phyloP scores from a whole-genome alignment of 2,113 vertebrate species.

The Vulpes lagopus region DNA sequence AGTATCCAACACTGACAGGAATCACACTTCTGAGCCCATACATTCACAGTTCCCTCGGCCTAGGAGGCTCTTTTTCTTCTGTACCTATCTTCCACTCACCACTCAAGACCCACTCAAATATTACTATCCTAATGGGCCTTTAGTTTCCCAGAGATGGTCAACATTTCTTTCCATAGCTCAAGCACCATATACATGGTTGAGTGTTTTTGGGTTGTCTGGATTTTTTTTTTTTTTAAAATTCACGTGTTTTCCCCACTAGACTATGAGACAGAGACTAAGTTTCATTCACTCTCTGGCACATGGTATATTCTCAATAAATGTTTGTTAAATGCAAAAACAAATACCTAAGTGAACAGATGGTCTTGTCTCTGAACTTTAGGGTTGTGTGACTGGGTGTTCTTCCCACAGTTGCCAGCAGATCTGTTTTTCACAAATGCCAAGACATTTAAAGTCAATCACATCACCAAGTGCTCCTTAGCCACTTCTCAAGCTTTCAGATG shows the following conservation, averaged over 20 bases:
- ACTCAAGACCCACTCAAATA: background rate
- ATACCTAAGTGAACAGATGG: conserved; percentile 64
- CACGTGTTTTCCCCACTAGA: background rate
- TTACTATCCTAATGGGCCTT: background rate
- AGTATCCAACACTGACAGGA: background rate
- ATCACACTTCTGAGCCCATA: background rate
- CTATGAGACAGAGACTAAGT: background rate
- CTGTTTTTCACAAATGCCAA: conserved; percentile 16
- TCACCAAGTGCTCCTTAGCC: background rate
- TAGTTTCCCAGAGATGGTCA: background rate
- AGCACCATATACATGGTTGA: background rate
- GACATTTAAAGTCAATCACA: conserved; percentile 4
- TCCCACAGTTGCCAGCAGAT: conserved; percentile 44
- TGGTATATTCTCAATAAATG: conserved; percentile 14
- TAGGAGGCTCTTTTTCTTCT: background rate
- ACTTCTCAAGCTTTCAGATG: background rate
- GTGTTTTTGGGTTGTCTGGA: background rate
- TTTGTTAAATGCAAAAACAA: conserved; percentile 38
- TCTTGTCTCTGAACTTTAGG: background rate
- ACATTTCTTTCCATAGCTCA: background rate
- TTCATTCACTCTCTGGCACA: background rate
- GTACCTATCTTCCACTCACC: background rate
- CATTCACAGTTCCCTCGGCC: background rate
- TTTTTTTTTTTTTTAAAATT: background rate
- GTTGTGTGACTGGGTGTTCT: conserved; percentile 27